Evolutionary conservation across 1,140 invertebrate species (phyloP).

Genomic region (Platyscapa corneri): DNA sequence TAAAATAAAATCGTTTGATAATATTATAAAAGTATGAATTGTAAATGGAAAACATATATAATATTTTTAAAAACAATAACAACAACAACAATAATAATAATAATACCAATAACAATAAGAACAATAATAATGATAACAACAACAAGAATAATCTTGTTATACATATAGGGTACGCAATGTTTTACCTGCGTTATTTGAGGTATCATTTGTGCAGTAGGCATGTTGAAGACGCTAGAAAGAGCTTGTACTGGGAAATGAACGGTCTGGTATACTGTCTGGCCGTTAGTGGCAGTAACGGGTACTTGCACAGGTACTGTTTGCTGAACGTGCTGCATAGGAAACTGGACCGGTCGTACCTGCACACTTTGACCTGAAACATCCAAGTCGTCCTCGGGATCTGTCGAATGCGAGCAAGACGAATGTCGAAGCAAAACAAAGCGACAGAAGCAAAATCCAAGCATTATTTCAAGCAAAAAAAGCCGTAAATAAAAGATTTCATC

Average conservation of each 20-base stretch:
- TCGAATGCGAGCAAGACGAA: conserved; percentile 52
- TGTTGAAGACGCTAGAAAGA: conserved; percentile 75
- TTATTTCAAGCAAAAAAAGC: conserved; percentile 36
- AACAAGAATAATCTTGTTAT: too few relatives aligned
- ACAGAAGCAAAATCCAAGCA: conserved; percentile 36
- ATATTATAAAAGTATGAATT: too few relatives aligned
- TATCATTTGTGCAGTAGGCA: conserved; percentile 81
- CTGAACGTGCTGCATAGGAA: conserved; percentile 81
- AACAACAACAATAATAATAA: too few relatives aligned
- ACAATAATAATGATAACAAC: too few relatives aligned
- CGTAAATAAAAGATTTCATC: background rate
- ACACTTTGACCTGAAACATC: conserved; percentile 82
- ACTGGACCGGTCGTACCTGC: conserved; percentile 83
- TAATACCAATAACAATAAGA: too few relatives aligned
- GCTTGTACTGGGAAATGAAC: conserved; percentile 92
- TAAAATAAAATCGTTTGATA: too few relatives aligned
- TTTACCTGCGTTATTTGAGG: conserved; percentile 81
- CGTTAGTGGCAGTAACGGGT: conserved; percentile 90
- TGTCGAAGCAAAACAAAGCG: conserved; percentile 45
- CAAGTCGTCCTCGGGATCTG: conserved; percentile 59
- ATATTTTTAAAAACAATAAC: too few relatives aligned
- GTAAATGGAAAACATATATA: too few relatives aligned
- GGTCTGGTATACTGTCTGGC: conserved; percentile 94
- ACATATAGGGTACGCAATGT: too few relatives aligned
- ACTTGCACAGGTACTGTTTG: conserved; percentile 94